A percentile compares a stretch with the other conserved stretches of the same genome.
These are phyloP conservation scores for Philonicus albiceps DNA, from an alignment of 2,888 invertebrate species.

Conservation along the genomic window DNA sequence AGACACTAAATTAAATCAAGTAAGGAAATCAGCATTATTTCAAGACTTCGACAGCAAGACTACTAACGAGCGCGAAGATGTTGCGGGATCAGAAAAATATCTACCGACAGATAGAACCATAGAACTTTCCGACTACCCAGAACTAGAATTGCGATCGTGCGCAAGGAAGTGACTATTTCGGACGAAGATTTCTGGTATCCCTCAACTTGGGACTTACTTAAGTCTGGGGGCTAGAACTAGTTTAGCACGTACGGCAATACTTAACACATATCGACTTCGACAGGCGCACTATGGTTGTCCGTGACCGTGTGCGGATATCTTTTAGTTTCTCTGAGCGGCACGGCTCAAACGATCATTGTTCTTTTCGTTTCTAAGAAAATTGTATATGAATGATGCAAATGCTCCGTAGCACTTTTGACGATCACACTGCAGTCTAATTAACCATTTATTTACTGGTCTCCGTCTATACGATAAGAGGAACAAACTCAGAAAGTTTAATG, in stretches of 20 bases:
- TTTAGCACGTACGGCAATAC: slow-evolving; percentile 1
- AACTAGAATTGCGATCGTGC: neutral
- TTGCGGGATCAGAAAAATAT: neutral
- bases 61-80: neutral
- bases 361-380: neutral
- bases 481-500: neutral
- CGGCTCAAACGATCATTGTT: slow-evolving; percentile 7
- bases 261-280: neutral
- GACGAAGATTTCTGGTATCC: neutral
- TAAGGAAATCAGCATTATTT: slow-evolving; percentile 34
- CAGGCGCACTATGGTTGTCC: neutral
- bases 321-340: neutral
- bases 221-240: neutral
- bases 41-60: slow-evolving; percentile 8
- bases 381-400: neutral
- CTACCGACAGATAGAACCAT: neutral
- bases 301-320: slow-evolving; percentile 8
- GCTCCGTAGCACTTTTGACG: neutral
- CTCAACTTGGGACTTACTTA: neutral
- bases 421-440: neutral
- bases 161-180: slow-evolving; percentile 12
- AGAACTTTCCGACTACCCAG: neutral
- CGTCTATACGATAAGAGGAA: neutral
- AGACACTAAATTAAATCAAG: slow-evolving; percentile 34
- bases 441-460: neutral